phyloP scores from a whole-genome alignment of 2,797 vertebrate genomes.

The Anabacerthia variegaticeps region DNA sequence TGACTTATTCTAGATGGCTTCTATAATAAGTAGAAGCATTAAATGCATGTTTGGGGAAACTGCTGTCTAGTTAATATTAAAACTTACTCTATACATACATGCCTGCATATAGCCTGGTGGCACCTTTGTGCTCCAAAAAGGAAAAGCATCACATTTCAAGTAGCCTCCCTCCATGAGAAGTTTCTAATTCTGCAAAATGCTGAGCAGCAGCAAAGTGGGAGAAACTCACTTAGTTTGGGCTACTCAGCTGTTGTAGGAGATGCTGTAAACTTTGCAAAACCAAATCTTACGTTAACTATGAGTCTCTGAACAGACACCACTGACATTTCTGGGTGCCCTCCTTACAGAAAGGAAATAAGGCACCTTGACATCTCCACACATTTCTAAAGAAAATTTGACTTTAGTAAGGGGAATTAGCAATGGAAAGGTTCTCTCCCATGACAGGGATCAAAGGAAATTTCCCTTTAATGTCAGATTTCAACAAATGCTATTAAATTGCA shows the following conservation, averaged over 20 bases:
- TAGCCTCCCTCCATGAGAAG: neutral
- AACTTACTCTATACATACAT: neutral
- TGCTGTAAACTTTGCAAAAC: slow-evolving; percentile 36
- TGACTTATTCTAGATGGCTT: neutral
- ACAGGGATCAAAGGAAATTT: slow-evolving; percentile 71
- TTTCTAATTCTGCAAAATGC: neutral
- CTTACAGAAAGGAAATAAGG: slow-evolving; percentile 43
- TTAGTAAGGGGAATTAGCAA: slow-evolving; percentile 53
- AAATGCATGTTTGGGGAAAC: neutral
- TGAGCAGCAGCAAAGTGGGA: neutral
- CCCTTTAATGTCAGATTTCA: slow-evolving; percentile 70
- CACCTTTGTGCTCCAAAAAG: neutral
- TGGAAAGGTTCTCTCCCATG: slow-evolving; percentile 69
- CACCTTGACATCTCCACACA: slow-evolving; percentile 60
- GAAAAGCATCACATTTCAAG: neutral
- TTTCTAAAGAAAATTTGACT: slow-evolving; percentile 62
- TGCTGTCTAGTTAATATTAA: neutral
- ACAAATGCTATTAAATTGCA: slow-evolving; percentile 70
- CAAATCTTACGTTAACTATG: neutral
- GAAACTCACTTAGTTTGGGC: neutral
- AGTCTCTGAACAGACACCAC: neutral
- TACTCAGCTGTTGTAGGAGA: neutral
- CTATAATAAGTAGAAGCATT: slow-evolving; percentile 4
- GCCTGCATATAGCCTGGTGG: neutral
- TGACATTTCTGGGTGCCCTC: slow-evolving; percentile 58